These are phyloP conservation scores for Gadus macrocephalus DNA, from an alignment of 2,113 vertebrate genomes.

Conservation along the genomic window DNA sequence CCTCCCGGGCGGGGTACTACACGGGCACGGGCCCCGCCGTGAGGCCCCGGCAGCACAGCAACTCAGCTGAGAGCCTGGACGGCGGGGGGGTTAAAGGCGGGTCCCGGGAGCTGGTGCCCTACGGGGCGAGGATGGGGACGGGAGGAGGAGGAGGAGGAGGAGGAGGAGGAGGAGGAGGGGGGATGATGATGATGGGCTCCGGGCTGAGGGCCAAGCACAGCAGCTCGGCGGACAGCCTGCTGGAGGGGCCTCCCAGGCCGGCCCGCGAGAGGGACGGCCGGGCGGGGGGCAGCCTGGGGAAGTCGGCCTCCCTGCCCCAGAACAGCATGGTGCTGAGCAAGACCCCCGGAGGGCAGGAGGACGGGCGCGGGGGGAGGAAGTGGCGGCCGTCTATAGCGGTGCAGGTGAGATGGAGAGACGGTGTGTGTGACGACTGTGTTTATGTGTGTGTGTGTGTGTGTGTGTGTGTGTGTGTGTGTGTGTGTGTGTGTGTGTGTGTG, in stretches of 20 bases:
- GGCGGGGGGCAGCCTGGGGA: slow-evolving; percentile 66
- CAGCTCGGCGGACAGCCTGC: slow-evolving; percentile 73
- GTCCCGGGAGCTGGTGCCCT: slow-evolving; percentile 60
- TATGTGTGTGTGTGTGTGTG: slow-evolving; percentile 3
- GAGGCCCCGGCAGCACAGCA: slow-evolving; percentile 68
- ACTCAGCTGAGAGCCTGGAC: slow-evolving; percentile 74
- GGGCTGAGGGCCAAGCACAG: slow-evolving; percentile 74
- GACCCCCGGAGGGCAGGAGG: slow-evolving; percentile 77
- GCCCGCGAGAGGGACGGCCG: slow-evolving; percentile 59
- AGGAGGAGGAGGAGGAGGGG: no score
- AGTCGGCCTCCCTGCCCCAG: slow-evolving; percentile 72
- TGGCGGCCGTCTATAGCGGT: slow-evolving; percentile 95
- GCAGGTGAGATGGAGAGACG: slow-evolving; percentile 74
- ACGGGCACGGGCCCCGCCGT: slow-evolving; percentile 34
- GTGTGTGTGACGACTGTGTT: background rate
- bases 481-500: background rate
- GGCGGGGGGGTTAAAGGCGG: slow-evolving; percentile 38
- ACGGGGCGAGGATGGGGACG: slow-evolving; percentile 56
- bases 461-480: slow-evolving; percentile 17
- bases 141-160: no score
- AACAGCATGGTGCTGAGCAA: slow-evolving; percentile 82
- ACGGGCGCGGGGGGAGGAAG: slow-evolving; percentile 82
- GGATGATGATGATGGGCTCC: slow-evolving; percentile 4
- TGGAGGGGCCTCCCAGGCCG: slow-evolving; percentile 67
- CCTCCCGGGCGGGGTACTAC: slow-evolving; percentile 68